Percentiles rank a stretch among this genome's conserved stretches.
These are phyloP conservation scores for Apaloderma vittatum DNA, from an alignment of 2,113 vertebrate species.

Conservation along the genomic window DNA sequence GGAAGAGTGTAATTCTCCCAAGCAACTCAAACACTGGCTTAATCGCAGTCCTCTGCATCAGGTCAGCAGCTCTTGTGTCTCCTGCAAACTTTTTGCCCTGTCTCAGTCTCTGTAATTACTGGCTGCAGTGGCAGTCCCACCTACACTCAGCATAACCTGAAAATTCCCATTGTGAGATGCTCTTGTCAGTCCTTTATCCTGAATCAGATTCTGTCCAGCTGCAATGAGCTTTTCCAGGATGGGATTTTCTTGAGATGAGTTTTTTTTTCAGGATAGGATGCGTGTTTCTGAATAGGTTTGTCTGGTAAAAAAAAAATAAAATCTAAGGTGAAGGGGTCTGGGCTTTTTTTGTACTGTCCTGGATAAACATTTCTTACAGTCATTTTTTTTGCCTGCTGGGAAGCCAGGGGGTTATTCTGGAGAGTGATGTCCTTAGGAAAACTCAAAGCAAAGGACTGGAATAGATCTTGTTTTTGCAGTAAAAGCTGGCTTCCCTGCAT, in stretches of 20 bases:
- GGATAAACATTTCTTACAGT: not conserved
- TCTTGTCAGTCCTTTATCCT: not conserved
- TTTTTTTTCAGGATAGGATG: not conserved
- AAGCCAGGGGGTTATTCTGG: not conserved
- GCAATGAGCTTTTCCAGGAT: not conserved
- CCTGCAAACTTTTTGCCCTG: not conserved
- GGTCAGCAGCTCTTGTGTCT: not conserved
- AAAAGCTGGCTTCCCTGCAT: not conserved
- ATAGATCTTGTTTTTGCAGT: slow-evolving; percentile 2
- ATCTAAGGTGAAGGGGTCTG: not conserved
- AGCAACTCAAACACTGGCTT: not conserved
- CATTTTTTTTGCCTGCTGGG: not conserved
- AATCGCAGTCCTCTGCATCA: not conserved
- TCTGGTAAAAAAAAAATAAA: not conserved
- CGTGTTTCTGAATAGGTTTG: not conserved
- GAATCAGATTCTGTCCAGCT: not conserved
- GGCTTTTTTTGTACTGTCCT: not conserved
- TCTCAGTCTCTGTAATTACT: not conserved
- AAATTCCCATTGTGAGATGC: not conserved
- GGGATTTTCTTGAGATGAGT: not conserved
- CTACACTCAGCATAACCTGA: not conserved
- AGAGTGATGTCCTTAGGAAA: not conserved
- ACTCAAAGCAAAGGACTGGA: not conserved
- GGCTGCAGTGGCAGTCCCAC: not conserved
- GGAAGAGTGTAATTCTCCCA: not conserved